Base-by-base conservation (phyloP, 2,113 vertebrate genomes). In the Labrus mixtus region DNA sequence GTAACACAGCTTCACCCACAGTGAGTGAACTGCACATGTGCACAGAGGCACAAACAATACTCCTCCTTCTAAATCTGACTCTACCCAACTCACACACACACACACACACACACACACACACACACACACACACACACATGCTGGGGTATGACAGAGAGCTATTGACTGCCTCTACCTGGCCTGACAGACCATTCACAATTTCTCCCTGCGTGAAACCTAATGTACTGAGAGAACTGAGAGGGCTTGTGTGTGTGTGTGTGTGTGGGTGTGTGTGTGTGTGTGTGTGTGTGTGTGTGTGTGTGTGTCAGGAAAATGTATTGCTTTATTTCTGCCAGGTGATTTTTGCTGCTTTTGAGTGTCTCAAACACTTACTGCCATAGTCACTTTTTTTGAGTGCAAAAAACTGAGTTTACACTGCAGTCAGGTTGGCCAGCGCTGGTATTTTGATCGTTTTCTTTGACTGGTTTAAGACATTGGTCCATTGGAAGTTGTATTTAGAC, bases 121-220 rank as follows among this genome's bases (percentile, higher is more conserved):
- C 39, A 54, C 54, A 56, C 10, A 73, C 37, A 78, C 68, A 64
- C 13, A 48, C 63, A 70, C 60, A 76, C 67, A 81, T 20, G 51
- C 66, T 60, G 75, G 56, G 81, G 68, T 58, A 73, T 82, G 87
- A 79, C 88, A 87, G 71, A 81, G 73, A 86, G 77, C 77, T 87
- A 88, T 87, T 85, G 82, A 77, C 66, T 82, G 68, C 67, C 23
- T 76, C 68, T 73, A 53, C 77, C 61, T 79, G 73, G 64, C 62
- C 76, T 89, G 87, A 73, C 73, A 81, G 81, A 84, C 73, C 73
- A 73, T 87, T 87, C 86, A 87, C 81, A 86, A 82, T 76, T 82
- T 77, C 76, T 76, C 83, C 75, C 78, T 72, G 50, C n/a, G 57
- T 87, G 79, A 84, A 90, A 84, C 71, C 81, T 83, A 85, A 85